Evolutionary conservation across 2,797 vertebrate species (phyloP).

Genomic region (Triplophysa yarkandensis): DNA sequence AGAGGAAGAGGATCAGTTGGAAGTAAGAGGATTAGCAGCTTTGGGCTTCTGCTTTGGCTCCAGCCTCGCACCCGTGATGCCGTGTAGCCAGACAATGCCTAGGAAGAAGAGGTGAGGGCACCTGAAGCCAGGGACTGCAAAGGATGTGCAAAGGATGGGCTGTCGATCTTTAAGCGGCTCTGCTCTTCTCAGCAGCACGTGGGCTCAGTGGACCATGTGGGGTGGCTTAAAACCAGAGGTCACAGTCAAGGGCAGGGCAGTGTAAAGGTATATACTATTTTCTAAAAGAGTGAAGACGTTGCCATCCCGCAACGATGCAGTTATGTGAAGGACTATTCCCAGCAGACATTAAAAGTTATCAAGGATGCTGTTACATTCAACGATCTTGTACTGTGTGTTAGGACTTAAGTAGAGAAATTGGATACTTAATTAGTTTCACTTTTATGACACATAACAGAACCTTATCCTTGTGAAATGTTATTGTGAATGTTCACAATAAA

Average conservation of each 20-base stretch:
- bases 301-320: neutral
- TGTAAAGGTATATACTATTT: slow-evolving; percentile 73
- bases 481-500: neutral
- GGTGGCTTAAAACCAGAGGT: slow-evolving; percentile 78
- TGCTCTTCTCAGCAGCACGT: slow-evolving; percentile 74
- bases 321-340: slow-evolving; percentile 17
- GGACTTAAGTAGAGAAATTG: neutral
- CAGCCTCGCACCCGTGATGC: slow-evolving; percentile 51
- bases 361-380: slow-evolving; percentile 21
- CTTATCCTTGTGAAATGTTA: neutral
- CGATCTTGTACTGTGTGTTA: slow-evolving; percentile 5
- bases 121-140: slow-evolving; percentile 58
- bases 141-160: slow-evolving; percentile 60
- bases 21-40: slow-evolving; percentile 70
- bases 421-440: neutral
- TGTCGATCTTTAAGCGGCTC: slow-evolving; percentile 72
- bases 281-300: slow-evolving; percentile 62
- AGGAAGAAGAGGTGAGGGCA: slow-evolving; percentile 36
- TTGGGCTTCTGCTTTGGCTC: slow-evolving; percentile 60
- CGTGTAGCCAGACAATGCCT: slow-evolving; percentile 18
- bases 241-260: slow-evolving; percentile 77
- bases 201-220: slow-evolving; percentile 76
- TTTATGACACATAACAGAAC: neutral
- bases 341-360: slow-evolving; percentile 35
- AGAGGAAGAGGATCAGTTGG: slow-evolving; percentile 57